phyloP scores from a whole-genome alignment of 1,140 invertebrate species.

The Drosophila lowei region DNA sequence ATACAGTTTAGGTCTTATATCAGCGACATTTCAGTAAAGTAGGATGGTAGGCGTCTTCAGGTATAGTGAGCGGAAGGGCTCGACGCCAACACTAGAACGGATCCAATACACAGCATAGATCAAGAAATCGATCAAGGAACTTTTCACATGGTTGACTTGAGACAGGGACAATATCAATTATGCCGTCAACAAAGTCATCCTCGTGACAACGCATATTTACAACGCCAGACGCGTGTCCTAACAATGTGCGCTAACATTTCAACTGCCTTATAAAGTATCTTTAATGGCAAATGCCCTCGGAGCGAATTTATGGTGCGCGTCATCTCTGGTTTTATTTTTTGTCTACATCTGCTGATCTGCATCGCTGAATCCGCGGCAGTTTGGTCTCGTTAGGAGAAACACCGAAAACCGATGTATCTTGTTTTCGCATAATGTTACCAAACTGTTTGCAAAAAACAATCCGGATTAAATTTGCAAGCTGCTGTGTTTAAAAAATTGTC shows the following conservation, averaged over 20 bases:
- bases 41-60: too few species aligned
- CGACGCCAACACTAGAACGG: too few species aligned
- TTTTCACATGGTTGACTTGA: too few species aligned
- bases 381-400: conserved; percentile 94
- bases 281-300: conserved; percentile 96
- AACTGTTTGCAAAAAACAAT: conserved; percentile 99
- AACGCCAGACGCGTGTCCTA: conserved; percentile 95
- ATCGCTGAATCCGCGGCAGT: conserved; percentile 96
- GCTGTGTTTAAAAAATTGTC: conserved; percentile 76
- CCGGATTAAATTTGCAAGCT: conserved; percentile 96
- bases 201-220: conserved; percentile 92
- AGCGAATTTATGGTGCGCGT: conserved; percentile 95
- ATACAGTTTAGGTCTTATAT: too few species aligned
- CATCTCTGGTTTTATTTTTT: conserved; percentile 98
- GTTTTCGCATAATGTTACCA: conserved; percentile 96
- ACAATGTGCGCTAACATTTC: conserved; percentile 95
- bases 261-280: conserved; percentile 95
- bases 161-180: too few species aligned
- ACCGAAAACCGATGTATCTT: conserved; percentile 93
- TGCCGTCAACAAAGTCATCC: too few species aligned
- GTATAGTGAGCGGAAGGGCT: too few species aligned
- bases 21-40: too few species aligned
- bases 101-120: too few species aligned
- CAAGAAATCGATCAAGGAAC: too few species aligned
- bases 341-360: conserved; percentile 98